These are phyloP conservation scores for Paraescarpia echinospica DNA, from an alignment of 1,140 invertebrate genomes.

Conservation along the genomic window DNA sequence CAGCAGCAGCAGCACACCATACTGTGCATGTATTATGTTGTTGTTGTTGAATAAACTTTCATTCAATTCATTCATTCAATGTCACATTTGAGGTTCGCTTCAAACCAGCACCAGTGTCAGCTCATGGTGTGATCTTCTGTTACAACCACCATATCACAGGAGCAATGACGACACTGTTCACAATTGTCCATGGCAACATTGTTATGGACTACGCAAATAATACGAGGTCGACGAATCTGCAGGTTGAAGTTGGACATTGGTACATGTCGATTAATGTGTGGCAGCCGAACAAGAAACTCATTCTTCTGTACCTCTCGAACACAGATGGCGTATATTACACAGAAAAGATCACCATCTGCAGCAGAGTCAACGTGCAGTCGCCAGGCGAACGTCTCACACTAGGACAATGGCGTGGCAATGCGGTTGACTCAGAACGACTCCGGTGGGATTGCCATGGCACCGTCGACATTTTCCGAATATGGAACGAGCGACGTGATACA, in stretches of 20 bases:
- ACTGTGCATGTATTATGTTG: too few relatives aligned
- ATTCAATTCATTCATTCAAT: slow-evolving; percentile 31
- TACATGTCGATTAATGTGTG: slow-evolving; percentile 36
- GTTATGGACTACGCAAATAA: slow-evolving; percentile 19
- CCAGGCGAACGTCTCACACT: slow-evolving; percentile 37
- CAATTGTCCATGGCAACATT: slow-evolving; percentile 30
- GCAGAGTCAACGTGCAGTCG: slow-evolving; percentile 18
- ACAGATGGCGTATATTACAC: slow-evolving; percentile 19
- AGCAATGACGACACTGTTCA: slow-evolving; percentile 12
- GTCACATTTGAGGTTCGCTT: slow-evolving; percentile 37
- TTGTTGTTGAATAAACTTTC: too few relatives aligned
- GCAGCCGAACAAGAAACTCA: slow-evolving; percentile 23
- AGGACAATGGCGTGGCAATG: slow-evolving; percentile 33
- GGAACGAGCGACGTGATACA: slow-evolving; percentile 31
- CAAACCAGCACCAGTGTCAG: slow-evolving; percentile 15
- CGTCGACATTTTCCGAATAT: slow-evolving; percentile 37
- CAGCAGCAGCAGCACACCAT: too few relatives aligned
- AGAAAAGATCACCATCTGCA: background rate
- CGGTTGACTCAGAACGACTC: slow-evolving; percentile 11
- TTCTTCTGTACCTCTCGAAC: slow-evolving; percentile 29
- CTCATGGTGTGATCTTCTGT: slow-evolving; percentile 34
- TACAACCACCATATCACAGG: slow-evolving; percentile 27
- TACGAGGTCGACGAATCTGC: slow-evolving; percentile 27
- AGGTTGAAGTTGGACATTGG: slow-evolving; percentile 29
- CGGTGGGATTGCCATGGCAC: slow-evolving; percentile 34